Evolutionary conservation across 1,140 invertebrate genomes (phyloP).

Genomic region (Scaptomyza hsui): DNA sequence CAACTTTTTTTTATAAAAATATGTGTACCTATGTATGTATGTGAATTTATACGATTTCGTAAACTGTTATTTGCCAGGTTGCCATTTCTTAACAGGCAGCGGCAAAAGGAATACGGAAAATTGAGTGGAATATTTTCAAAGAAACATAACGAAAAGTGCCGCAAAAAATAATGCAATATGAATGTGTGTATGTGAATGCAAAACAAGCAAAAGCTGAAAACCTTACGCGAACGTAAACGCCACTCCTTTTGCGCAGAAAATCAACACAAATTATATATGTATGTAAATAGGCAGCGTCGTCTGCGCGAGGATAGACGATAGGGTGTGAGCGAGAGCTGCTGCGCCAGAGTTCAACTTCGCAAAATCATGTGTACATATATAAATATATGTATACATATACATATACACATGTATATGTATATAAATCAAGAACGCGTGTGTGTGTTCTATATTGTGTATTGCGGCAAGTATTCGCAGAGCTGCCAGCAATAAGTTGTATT

Average conservation of each 20-base stretch:
- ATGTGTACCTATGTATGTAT: neutral
- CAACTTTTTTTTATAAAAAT: no score
- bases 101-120: constrained; percentile 29
- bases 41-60: neutral
- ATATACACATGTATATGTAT: constrained; percentile 5
- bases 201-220: constrained; percentile 42
- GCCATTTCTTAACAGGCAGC: constrained; percentile 4
- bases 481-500: constrained; percentile 10
- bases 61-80: constrained; percentile 23
- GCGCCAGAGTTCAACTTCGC: constrained; percentile 68
- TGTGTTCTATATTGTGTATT: constrained; percentile 11
- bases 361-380: no score
- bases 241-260: constrained; percentile 76
- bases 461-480: constrained; percentile 14
- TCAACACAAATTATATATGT: constrained; percentile 35
- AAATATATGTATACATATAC: constrained; percentile 13
- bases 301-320: constrained; percentile 29
- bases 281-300: constrained; percentile 42
- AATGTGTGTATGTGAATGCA: constrained; percentile 46
- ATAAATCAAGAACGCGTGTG: constrained; percentile 13
- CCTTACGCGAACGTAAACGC: constrained; percentile 43
- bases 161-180: constrained; percentile 32
- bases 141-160: constrained; percentile 36
- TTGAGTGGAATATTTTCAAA: constrained; percentile 16
- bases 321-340: constrained; percentile 51